Percentiles rank a stretch among this genome's conserved stretches.
Evolutionary conservation across 2,797 vertebrate genomes (phyloP).

Genomic region (Yasuhikotakia modesta): DNA sequence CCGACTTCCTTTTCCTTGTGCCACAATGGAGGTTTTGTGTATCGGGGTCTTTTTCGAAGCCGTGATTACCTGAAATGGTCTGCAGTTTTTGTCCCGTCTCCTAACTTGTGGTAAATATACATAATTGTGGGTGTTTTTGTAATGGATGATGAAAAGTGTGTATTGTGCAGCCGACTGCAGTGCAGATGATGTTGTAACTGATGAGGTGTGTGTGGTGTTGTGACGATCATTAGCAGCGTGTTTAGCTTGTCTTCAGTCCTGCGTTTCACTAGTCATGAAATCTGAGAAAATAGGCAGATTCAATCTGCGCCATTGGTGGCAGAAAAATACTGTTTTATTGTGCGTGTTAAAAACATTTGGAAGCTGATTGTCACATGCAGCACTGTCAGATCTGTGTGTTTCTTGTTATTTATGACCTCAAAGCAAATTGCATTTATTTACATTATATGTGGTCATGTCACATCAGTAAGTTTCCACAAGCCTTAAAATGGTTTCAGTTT

Average conservation of each 20-base stretch:
- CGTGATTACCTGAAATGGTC: neutral
- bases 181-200: conserved; percentile 35
- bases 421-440: no score
- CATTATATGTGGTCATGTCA: no score
- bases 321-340: neutral
- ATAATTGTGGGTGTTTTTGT: conserved; percentile 6
- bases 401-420: no score
- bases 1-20: neutral
- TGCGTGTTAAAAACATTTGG: no score
- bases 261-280: neutral
- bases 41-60: conserved; percentile 9
- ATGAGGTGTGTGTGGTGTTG: conserved; percentile 44
- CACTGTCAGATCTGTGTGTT: no score
- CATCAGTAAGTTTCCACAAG: no score
- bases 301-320: neutral
- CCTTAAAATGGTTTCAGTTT: no score
- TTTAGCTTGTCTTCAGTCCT: neutral
- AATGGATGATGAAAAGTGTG: neutral
- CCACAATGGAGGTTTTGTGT: neutral
- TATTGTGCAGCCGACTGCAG: conserved; percentile 10
- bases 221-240: neutral
- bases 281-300: neutral
- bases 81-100: neutral
- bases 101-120: neutral
- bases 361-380: no score